Evolutionary conservation across 1,140 invertebrate genomes (phyloP), one percentile per base, ranked within the genome.

Genomic region (Berghia stephanieae): DNA sequence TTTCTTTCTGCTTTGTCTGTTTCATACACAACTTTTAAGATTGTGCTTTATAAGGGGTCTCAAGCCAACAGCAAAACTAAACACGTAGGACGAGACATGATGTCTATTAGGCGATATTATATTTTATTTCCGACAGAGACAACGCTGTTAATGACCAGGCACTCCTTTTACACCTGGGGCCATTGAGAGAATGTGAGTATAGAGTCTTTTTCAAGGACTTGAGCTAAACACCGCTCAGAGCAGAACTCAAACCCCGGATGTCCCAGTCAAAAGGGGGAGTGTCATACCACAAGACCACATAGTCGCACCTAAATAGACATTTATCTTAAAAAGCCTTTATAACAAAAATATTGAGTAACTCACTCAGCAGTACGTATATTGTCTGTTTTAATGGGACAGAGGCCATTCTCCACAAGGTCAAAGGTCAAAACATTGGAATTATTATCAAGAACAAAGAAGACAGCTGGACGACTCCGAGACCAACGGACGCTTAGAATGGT

Each of bases 381-480:
- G 74, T 92, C 90, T 43, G 85, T 84, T 72, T 89, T 84, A 0
- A 89, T 85, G n/a, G 90, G 89, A 44, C 83, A 84, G 69, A 88
- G 90, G 78, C 91, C 89, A 71, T 89, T 86, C 79, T 90, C 91
- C 31, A 92, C 79, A 82, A 93, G 89, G 82, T 93, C 90, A 91
- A 92, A 93, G 38, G 92, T 84, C 79, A 92, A 89, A 71, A 93
- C 87, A 67, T 89, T 91, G 36, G 91, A 91, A 66, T 88, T 81
- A 66, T 88, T 82, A 82, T 92, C 92, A n/a, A 93, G 76, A 38
- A 91, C 90, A 80, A 91, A 93, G 81, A 93, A 90, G 18, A 91
- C 91, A 78, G 91, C 90, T 18, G 92, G 92, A 44, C 92, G 91
- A 34, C 91, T 91, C 43, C 88, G 89, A 8, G 92, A 93, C 92